Percentiles rank a stretch among this genome's conserved stretches.
phyloP scores from a whole-genome alignment of 2,113 vertebrate genomes.

The Centropus bengalensis region DNA sequence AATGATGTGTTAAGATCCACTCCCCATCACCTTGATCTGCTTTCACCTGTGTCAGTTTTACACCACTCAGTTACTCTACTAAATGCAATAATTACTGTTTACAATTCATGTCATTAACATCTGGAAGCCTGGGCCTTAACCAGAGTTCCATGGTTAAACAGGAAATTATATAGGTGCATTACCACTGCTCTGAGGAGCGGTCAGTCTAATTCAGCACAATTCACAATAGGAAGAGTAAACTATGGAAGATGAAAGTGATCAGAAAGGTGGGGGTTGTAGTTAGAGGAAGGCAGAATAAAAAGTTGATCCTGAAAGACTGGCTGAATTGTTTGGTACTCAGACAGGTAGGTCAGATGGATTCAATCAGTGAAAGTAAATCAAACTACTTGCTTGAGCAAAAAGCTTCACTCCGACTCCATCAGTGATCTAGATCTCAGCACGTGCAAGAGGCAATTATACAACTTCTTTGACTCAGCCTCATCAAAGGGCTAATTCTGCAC shows the following conservation, averaged over 20 bases:
- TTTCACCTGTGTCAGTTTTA: not conserved
- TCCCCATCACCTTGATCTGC: not conserved
- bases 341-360: not conserved
- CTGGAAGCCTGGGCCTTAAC: not conserved
- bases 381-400: not conserved
- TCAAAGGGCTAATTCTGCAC: not conserved
- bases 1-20: not conserved
- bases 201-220: not conserved
- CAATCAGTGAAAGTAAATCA: not conserved
- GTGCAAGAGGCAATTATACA: not conserved
- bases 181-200: not conserved
- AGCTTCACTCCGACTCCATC: not conserved
- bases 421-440: not conserved
- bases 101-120: not conserved
- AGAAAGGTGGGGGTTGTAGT: not conserved
- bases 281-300: not conserved
- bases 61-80: not conserved
- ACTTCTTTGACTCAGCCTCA: not conserved
- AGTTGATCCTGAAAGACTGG: not conserved
- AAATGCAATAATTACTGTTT: not conserved
- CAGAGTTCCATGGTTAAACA: not conserved
- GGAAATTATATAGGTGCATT: not conserved
- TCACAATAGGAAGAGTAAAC: rapidly evolving
- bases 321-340: not conserved
- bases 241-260: not conserved